A percentile compares a stretch with the other conserved stretches of the same genome.
These are phyloP conservation scores for Amphiprion ocellaris DNA, from an alignment of 2,113 vertebrate species.

Conservation along the genomic window DNA sequence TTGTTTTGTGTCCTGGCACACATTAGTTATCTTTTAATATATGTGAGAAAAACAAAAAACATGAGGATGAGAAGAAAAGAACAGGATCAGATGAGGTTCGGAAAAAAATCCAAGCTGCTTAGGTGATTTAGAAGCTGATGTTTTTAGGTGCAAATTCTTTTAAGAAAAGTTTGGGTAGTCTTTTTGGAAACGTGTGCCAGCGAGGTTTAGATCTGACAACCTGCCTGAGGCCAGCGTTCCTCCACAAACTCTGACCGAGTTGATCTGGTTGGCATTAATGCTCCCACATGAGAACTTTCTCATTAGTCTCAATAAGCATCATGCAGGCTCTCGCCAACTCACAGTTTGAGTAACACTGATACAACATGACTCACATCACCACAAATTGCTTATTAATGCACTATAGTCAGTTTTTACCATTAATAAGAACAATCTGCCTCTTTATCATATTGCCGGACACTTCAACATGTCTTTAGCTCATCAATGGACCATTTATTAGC, in stretches of 20 bases:
- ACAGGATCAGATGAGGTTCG: background rate
- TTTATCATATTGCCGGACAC: too few species aligned
- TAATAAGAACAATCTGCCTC: too few species aligned
- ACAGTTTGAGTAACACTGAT: background rate
- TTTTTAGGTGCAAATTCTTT: conserved; percentile 10
- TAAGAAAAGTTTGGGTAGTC: background rate
- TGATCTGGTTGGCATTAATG: conserved; percentile 33
- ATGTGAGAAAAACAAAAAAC: background rate
- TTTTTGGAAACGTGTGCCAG: background rate
- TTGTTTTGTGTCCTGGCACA: background rate
- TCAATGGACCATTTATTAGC: too few species aligned
- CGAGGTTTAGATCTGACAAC: background rate
- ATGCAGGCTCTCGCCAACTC: background rate
- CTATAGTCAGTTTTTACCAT: too few species aligned
- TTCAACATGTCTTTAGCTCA: too few species aligned
- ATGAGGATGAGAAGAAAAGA: background rate
- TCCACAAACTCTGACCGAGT: conserved; percentile 17
- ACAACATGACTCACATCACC: background rate
- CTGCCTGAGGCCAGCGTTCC: conserved; percentile 11
- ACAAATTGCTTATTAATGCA: too few species aligned
- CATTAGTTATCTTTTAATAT: background rate
- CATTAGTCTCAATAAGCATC: conserved; percentile 47
- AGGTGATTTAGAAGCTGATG: background rate
- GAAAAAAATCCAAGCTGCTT: conserved; percentile 4
- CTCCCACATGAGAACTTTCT: background rate